Base-by-base conservation (phyloP, 2,797 vertebrate genomes). In the Sparus aurata region DNA sequence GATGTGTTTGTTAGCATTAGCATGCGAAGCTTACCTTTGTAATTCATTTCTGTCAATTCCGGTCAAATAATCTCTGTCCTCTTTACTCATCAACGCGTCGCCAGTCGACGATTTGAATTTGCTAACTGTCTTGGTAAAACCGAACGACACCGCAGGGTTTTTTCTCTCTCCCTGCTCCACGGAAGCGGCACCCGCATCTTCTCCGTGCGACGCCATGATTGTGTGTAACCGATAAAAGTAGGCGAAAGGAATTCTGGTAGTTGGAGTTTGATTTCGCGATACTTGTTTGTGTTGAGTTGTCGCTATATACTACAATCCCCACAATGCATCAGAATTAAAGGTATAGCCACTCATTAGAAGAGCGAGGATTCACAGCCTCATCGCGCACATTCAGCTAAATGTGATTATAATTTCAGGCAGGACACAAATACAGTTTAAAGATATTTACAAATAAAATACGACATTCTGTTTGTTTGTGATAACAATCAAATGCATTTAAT, bases 91-190 rank as follows among this genome's bases (percentile, higher is more conserved):
- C 8, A 13, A 49, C 9, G 57, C 52, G 4, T 91, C 89, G 0
- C 45, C 75, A 2, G 55, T 52, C 1, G 82, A 16, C 0, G 70
- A 30, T 86, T 95, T 96, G 6, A 89, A 89, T 80, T 94, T 96
- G 27, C 1, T 93, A 0, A 95, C 58, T 12, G 92, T 95, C 93
- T 95, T 96, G 46, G 89, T 95, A 46, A 96, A 96, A 52, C 95
- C 94, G 84, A 96, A 96, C 3, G 95, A 96, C 49, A 96, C 90
- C 0, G 90, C 76, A 1, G 61, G 20, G 0, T 81, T 1, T 90
- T 95, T 96, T 55, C 23, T 94, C 54, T 91, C 91, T 15, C 49
- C 87, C 18, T 83, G 80, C 2, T 87, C 88, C 62, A 71, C 88
- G 30, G 61, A 27, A 46, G 46, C 5, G 15, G 38, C 34, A n/a